Evolutionary conservation across 2,113 vertebrate genomes (phyloP).

Genomic region (Ochotona curzoniae): DNA sequence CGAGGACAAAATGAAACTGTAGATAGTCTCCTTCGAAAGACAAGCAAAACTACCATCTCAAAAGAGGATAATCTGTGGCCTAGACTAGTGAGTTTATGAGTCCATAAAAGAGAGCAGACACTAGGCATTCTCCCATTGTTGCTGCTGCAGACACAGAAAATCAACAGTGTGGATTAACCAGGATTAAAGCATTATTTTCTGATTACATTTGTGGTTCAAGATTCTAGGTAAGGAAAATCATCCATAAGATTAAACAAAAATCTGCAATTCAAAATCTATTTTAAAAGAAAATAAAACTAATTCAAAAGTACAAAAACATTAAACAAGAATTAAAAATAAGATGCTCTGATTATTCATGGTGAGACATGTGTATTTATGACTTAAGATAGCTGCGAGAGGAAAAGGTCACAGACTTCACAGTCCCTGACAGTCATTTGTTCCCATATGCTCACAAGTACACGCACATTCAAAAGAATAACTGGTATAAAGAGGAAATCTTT

Average conservation of each 20-base stretch:
- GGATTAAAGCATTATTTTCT: conserved; percentile 83
- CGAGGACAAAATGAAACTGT: conserved; percentile 69
- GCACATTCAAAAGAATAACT: neutral
- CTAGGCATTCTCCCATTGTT: conserved; percentile 61
- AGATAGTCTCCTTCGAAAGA: conserved; percentile 46
- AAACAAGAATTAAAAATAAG: neutral
- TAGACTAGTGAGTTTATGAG: conserved; percentile 15
- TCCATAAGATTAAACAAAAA: conserved; percentile 65
- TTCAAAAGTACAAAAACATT: neutral
- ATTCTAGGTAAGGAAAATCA: conserved; percentile 80
- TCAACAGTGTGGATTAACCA: conserved; percentile 84
- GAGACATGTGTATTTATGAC: neutral
- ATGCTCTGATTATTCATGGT: neutral
- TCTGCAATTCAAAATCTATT: conserved; percentile 51
- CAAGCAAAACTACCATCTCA: conserved; percentile 54
- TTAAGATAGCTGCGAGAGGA: neutral
- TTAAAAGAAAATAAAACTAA: conserved; percentile 1
- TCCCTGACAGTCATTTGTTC: neutral
- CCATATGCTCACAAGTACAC: neutral
- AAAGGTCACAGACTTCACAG: neutral
- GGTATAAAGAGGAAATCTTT: neutral
- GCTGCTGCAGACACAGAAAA: conserved; percentile 67
- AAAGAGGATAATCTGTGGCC: conserved; percentile 65
- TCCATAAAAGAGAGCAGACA: conserved; percentile 69
- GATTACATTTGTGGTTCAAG: conserved; percentile 83